A percentile compares a stretch with the other conserved stretches of the same genome.
Evolutionary conservation across 64 coral and sea anemone species (phyloP).

Genomic region (Orbicella faveolata): DNA sequence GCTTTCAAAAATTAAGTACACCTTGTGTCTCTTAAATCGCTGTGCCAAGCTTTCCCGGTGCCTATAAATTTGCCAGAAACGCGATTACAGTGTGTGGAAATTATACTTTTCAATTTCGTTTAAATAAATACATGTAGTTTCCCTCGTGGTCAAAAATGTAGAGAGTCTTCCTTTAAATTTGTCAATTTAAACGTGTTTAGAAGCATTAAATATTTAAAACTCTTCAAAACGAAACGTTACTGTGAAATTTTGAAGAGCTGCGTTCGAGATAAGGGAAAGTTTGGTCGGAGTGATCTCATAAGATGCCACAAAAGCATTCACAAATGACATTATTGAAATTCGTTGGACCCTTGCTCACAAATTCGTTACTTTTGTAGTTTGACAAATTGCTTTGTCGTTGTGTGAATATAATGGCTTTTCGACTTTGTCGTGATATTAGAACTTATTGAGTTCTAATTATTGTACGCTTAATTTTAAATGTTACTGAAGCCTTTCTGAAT

Average conservation of each 20-base stretch:
- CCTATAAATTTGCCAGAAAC: not conserved
- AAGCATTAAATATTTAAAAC: slow-evolving; percentile 35
- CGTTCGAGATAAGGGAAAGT: not conserved
- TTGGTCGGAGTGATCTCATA: not conserved
- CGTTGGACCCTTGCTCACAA: not conserved
- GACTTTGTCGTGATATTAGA: too few species aligned
- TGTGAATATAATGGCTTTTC: too few species aligned
- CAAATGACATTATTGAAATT: not conserved
- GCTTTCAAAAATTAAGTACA: not conserved
- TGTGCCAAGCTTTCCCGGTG: not conserved
- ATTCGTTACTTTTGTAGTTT: not conserved
- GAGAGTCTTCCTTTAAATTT: not conserved
- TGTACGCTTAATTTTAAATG: too few species aligned
- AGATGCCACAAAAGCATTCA: slow-evolving; percentile 7
- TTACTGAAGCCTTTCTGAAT: too few species aligned
- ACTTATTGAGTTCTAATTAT: too few species aligned
- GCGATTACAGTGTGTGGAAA: not conserved
- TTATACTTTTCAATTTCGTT: not conserved
- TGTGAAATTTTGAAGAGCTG: not conserved
- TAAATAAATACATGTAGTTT: not conserved
- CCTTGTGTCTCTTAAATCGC: not conserved
- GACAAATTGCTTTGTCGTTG: not conserved
- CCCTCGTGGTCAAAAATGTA: not conserved
- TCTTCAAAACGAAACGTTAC: slow-evolving; percentile 1
- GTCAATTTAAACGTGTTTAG: not conserved